Evolutionary conservation across 2,113 vertebrate genomes (phyloP).

Genomic region (Erythrolamprus reginae): DNA sequence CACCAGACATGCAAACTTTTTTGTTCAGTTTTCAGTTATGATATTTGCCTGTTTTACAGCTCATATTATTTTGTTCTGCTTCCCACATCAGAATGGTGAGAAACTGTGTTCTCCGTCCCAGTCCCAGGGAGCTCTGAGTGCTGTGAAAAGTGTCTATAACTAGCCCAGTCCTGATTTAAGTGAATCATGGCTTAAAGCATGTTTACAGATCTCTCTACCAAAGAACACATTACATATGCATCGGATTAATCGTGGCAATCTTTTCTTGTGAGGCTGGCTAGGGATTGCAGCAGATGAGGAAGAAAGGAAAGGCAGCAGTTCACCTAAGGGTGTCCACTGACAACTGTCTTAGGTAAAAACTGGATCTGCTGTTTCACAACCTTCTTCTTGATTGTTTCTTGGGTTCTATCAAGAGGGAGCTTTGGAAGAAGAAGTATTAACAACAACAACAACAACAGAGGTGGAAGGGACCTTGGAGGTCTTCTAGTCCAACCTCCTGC

Average conservation of each 20-base stretch:
- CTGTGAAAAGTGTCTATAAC: background rate
- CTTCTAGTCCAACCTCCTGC: too few species aligned
- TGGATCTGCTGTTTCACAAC: background rate
- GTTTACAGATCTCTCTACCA: background rate
- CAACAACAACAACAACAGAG: too few species aligned
- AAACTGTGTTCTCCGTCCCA: background rate
- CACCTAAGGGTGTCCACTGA: background rate
- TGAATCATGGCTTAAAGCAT: background rate
- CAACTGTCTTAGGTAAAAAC: background rate
- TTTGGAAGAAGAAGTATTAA: background rate
- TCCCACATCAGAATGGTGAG: background rate
- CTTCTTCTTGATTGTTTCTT: background rate
- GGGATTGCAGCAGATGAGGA: background rate
- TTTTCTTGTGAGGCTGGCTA: background rate
- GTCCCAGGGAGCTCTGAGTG: background rate
- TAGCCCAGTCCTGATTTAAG: background rate
- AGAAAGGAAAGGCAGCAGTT: background rate
- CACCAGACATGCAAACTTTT: background rate
- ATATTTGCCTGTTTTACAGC: background rate
- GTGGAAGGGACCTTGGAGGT: too few species aligned
- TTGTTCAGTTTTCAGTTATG: background rate
- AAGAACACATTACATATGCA: background rate
- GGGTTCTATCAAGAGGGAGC: background rate
- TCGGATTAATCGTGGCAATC: background rate
- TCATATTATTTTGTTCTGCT: background rate